These are phyloP conservation scores for Trididemnum miniatum DNA, from an alignment of 23 tunicate species.

Conservation along the genomic window DNA sequence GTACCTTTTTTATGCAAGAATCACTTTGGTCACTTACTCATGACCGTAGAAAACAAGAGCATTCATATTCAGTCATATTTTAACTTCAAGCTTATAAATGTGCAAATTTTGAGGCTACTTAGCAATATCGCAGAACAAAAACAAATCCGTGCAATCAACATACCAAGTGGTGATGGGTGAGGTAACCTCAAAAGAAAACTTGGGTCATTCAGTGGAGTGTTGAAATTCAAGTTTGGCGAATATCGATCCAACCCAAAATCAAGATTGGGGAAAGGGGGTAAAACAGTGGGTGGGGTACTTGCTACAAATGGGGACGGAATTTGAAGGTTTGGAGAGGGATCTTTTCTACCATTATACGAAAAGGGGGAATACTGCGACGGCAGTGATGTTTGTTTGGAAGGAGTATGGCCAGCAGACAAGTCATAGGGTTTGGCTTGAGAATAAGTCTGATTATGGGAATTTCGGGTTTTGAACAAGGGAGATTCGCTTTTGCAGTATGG, in stretches of 20 bases:
- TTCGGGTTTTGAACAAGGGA: not conserved
- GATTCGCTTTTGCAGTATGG: not conserved
- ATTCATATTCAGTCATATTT: too few species aligned
- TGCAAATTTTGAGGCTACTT: too few species aligned
- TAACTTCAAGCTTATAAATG: too few species aligned
- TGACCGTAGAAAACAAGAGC: too few species aligned
- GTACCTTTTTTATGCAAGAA: too few species aligned
- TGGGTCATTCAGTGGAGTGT: not conserved
- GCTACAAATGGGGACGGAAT: slow-evolving; percentile 3
- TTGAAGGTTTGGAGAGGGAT: not conserved
- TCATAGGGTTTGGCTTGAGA: not conserved
- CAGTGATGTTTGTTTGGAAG: not conserved
- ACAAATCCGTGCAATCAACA: not conserved
- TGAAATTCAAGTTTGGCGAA: not conserved
- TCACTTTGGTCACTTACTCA: too few species aligned
- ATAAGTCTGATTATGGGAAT: not conserved
- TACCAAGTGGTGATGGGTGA: slow-evolving; percentile 6
- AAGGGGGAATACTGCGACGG: slow-evolving; percentile 5
- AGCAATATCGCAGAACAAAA: not conserved
- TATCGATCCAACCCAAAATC: not conserved
- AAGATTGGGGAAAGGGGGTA: not conserved
- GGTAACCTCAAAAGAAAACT: not conserved
- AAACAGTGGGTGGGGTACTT: not conserved
- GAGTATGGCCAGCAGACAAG: not conserved
- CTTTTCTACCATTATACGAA: not conserved